Conservation (phyloP, 2,888 invertebrate species). For the Diaperis boleti region DNA sequence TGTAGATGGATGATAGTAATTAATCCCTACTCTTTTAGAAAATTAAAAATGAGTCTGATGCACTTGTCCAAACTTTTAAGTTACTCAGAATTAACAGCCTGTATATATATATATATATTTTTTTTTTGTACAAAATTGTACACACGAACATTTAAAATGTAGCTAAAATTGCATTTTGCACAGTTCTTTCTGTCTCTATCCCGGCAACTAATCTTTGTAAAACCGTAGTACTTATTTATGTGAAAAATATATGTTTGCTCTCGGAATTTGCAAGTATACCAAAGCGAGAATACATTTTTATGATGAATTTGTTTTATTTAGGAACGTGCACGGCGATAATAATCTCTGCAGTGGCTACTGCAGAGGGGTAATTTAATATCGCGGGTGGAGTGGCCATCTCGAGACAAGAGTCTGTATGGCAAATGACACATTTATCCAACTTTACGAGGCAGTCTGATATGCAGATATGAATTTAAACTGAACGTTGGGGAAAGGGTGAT, state of each 20-base stretch:
- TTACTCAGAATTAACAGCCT: too few relatives aligned
- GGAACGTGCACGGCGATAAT: not conserved
- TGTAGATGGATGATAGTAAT: too few relatives aligned
- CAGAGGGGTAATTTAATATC: constrained; percentile 45
- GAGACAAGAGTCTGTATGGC: constrained; percentile 45
- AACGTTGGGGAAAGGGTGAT: constrained; percentile 53
- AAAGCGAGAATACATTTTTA: not conserved
- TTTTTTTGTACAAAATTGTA: too few relatives aligned
- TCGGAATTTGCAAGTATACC: not conserved
- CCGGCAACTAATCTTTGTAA: not conserved
- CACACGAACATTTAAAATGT: not conserved
- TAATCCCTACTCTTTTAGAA: too few relatives aligned
- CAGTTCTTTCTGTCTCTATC: too few relatives aligned
- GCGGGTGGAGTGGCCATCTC: constrained; percentile 45
- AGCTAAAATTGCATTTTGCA: not conserved
- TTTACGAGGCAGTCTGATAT: constrained; percentile 53
- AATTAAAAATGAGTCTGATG: too few relatives aligned
- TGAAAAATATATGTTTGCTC: constrained; percentile 5
- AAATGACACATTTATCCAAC: constrained; percentile 51
- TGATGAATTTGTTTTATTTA: constrained; percentile 22
- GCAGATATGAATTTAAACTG: constrained; percentile 61
- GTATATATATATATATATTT: too few relatives aligned
- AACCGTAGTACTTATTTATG: not conserved
- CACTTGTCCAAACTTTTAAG: too few relatives aligned
- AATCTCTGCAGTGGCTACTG: constrained; percentile 33